Base-by-base conservation (phyloP, 1,140 invertebrate genomes). In the Magallana gigas region DNA sequence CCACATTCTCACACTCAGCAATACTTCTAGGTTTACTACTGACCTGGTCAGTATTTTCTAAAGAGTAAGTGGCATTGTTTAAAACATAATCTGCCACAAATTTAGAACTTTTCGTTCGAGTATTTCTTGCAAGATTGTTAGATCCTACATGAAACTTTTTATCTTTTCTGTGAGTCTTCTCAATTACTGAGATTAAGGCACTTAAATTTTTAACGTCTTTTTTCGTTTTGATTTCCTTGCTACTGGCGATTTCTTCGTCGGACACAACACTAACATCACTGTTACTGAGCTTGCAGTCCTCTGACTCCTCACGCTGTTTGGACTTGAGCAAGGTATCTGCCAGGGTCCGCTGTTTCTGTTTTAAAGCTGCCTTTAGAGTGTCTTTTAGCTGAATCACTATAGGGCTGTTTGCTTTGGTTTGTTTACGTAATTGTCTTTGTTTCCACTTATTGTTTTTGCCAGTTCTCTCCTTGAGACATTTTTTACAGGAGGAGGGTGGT, bases 311-410 rank as follows among this genome's bases (percentile, higher is more conserved):
- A 23, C 87, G 80, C 18, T 68, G 59, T 85, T 87, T 91, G 16
- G 89, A 86, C 64, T 88, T 89, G 76, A 89, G 87, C 57, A 91
- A 85, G 76, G 89, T 90, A 60, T 92, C 91, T 57, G 90, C 90
- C 14, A 91, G 87, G 84, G 90, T 91, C 58, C 88, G 86, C 87
- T 92, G 91, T 85, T 92, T 89, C 62, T 93, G 90, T 64, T 90
- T 90, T 23, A 91, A 84, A 57, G 91, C 91, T 76, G 91, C 90
- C 71, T 92, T 92, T 57, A 94, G 81, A 6, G 92, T 93, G 83
- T 94, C 94, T 76, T 92, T 92, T 57, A 94, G 90, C 29, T 92
- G 91, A 36, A 94, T 93, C 16, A 94, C 92, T 56, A 94, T 93
- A 8, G 94, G 93, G 8, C 92, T 92, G 76, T 93, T 94, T 56